Percentiles rank a stretch among this genome's conserved stretches.
phyloP scores from a whole-genome alignment of 1,140 invertebrate species.

The Drosophila bocki region DNA sequence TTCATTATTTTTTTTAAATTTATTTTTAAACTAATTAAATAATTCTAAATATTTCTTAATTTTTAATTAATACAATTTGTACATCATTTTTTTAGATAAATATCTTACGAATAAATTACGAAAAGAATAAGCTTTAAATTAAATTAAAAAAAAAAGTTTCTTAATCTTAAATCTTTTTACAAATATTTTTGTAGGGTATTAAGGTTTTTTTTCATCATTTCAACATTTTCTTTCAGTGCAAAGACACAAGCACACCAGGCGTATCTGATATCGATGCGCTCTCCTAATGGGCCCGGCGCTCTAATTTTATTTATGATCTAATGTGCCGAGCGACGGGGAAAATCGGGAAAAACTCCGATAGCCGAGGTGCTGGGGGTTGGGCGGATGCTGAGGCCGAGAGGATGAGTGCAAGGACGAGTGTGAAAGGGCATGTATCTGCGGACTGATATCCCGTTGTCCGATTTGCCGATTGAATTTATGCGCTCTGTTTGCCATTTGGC shows the following conservation, averaged over 20 bases:
- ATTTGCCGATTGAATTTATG: slow-evolving; percentile 61
- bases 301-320: slow-evolving; percentile 84
- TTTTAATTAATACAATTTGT: too few relatives aligned
- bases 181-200: too few relatives aligned
- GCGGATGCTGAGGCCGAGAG: slow-evolving; percentile 10
- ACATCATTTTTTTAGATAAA: too few relatives aligned
- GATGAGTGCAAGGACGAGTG: slow-evolving; percentile 55
- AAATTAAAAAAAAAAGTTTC: too few relatives aligned
- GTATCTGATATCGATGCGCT: slow-evolving; percentile 79
- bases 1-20: neutral
- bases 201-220: too few relatives aligned
- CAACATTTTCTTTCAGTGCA: neutral
- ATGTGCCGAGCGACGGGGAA: slow-evolving; percentile 53
- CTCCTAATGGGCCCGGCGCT: slow-evolving; percentile 74
- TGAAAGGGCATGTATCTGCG: slow-evolving; percentile 82
- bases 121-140: too few relatives aligned
- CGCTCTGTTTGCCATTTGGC: slow-evolving; percentile 58
- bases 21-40: too few relatives aligned
- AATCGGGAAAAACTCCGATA: slow-evolving; percentile 43
- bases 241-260: slow-evolving; percentile 56
- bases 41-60: too few relatives aligned
- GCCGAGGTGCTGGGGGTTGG: neutral
- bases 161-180: too few relatives aligned
- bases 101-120: too few relatives aligned
- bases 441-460: slow-evolving; percentile 81